Base-by-base conservation (phyloP, 2,888 invertebrate genomes). In the Protodeltote pygarga region DNA sequence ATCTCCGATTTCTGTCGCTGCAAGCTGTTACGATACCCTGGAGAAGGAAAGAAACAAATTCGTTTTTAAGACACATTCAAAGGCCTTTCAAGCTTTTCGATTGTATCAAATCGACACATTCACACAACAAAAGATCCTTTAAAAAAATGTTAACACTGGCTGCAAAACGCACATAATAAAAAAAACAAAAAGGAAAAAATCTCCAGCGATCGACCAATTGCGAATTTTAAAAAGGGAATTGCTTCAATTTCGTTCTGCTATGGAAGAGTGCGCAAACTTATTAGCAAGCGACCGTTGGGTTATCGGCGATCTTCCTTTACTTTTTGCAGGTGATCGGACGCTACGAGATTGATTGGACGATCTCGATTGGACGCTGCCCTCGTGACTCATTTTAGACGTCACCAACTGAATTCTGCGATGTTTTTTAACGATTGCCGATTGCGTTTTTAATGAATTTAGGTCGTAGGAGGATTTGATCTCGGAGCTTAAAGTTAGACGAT, bases 241-340 rank as follows among this genome's bases (percentile, higher is more conserved):
- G 88, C 81, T 77, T 79, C 87, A 85, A 87, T 88, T 87, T 83
- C 85, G 85, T 69, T 81, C 71, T 74, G 81, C 77, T 80, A 87
- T 89, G 91, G 88, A 87, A 89, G 87, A 89, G 87, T 78, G 90
- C 81, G 83, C 88, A 88, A 87, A 88, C 87, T 89, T 87, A 88
- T 89, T 88, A 88, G 85, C 86, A 75, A 71, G 74, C 53, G 66
- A 58, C 61, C 66, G 65, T 66, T 63, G 51, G 63, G 64, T 63
- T 65, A 66, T 66, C 66, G 69, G 67, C 60, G 71, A 75, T 74
- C 73, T 81, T 85, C 73, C 81, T 87, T 87, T 86, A 82, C 87
- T 88, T 87, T 89, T 89, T 90, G 74, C 83, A 83, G 80, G 82
- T 81, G 81, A 82, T 79, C 74, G 75, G 70, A 60, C 72, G 68